Conservation (phyloP, 92 coral and sea anemone species). For the Phenganax stokvisi region DNA sequence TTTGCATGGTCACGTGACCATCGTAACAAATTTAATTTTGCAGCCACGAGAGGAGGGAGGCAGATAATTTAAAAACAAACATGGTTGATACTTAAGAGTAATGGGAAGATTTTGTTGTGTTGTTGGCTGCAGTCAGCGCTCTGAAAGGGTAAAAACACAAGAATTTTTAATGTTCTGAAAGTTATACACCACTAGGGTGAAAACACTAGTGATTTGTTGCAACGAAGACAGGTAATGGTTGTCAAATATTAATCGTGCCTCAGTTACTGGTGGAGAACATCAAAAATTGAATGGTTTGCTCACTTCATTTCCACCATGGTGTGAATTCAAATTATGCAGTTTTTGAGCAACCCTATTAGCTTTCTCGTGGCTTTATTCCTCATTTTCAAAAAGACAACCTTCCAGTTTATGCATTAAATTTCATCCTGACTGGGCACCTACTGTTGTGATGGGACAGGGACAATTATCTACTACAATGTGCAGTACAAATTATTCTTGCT, state of each 20-base stretch:
- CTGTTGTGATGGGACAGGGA: constrained; percentile 27
- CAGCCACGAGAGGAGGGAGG: not conserved
- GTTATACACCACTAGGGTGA: constrained; percentile 47
- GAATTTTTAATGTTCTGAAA: constrained; percentile 38
- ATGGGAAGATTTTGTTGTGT: constrained; percentile 60
- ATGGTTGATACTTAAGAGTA: not conserved
- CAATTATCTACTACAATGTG: not conserved
- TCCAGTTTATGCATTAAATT: constrained; percentile 39
- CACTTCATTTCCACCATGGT: constrained; percentile 50
- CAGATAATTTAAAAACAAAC: not conserved
- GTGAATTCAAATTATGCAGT: not conserved
- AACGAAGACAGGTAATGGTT: constrained; percentile 47
- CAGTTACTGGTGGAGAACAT: constrained; percentile 42
- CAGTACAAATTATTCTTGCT: constrained; percentile 9
- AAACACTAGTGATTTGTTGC: constrained; percentile 40
- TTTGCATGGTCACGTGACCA: constrained; percentile 7
- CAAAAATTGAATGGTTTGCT: constrained; percentile 52
- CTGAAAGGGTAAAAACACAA: constrained; percentile 44
- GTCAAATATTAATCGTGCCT: constrained; percentile 52
- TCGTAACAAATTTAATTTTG: not conserved
- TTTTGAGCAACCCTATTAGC: not conserved
- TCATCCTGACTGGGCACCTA: constrained; percentile 60
- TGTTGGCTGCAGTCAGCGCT: constrained; percentile 47
- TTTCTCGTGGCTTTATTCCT: constrained; percentile 16
- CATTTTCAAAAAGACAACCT: constrained; percentile 43